Evolutionary conservation across 2,888 invertebrate genomes (phyloP), one percentile per base, ranked within the genome.

Genomic region (Monochamus alternatus): DNA sequence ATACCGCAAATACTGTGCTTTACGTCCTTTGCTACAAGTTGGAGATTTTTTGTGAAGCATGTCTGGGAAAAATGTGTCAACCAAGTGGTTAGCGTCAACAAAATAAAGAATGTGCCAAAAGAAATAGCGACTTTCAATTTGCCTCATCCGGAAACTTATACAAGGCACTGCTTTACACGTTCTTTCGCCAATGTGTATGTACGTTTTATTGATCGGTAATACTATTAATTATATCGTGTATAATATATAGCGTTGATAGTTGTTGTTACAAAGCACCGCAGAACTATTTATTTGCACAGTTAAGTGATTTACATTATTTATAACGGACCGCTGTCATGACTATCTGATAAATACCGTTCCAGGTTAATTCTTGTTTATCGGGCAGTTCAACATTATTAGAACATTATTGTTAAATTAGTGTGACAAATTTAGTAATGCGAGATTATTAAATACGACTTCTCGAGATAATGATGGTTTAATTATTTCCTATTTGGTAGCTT

Each of bases 61-160:
- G 55, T 55, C 55, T 7, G 22, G 55, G 55, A 14, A 55, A 55
- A 55, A 55, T 55, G 8, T 55, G 3, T 55, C 8, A 55, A 55
- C 55, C 3, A 55, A 55, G 55, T 3, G 1, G 55, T 55, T 55
- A 9, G 55, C 55, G 55, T 55, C 55, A 55, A 55, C 55, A 55
- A 55, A 55, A 55, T 55, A 55, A 55, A 3, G 55, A 55, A 55
- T 55, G 55, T 55, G 14, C 55, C 55, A 55, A 55, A 55, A 55
- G 55, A 2, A 55, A 55, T 55, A 55, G 2, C 55, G 22, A n/a
- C n/a, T n/a, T n/a, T 22, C 22, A 55, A 55, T 55, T 14, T 55
- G 55, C 55, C 55, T 3, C 55, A 5, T 55, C 55, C 55, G 55
- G 55, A 55, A 55, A 55, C 55, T 55, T 55, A 55, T 55, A 55